Evolutionary conservation across 2,797 vertebrate species (phyloP).

Genomic region (Myripristis murdjan): DNA sequence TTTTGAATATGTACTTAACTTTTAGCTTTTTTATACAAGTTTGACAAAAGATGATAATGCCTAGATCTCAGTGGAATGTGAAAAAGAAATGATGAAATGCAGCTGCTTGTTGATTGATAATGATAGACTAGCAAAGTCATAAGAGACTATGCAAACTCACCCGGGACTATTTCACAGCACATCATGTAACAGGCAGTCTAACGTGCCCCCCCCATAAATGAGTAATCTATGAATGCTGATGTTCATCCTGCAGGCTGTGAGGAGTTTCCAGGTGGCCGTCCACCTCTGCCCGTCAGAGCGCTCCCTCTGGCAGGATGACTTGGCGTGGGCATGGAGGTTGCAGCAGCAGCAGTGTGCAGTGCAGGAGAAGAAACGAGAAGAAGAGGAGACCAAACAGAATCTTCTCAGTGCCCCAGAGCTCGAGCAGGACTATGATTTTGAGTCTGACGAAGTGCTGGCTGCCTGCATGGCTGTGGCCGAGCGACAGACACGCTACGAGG

Average conservation of each 20-base stretch:
- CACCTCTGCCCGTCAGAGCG: conserved; percentile 92
- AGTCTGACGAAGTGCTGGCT: conserved; percentile 95
- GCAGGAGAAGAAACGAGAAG: conserved; percentile 70
- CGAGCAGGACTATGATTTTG: conserved; percentile 95
- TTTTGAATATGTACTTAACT: no score
- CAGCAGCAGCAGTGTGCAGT: conserved; percentile 85
- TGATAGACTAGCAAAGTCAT: no score
- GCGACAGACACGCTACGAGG: conserved; percentile 85
- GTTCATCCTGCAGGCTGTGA: conserved; percentile 75
- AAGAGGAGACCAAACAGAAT: conserved; percentile 74
- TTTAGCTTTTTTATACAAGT: no score
- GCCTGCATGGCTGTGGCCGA: conserved; percentile 94
- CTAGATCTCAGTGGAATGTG: no score
- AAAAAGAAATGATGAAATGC: no score
- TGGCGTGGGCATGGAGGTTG: conserved; percentile 91
- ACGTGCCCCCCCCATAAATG: no score
- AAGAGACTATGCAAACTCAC: no score
- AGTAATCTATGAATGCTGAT: conserved; percentile 4
- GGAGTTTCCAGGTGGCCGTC: conserved; percentile 91
- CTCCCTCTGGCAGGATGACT: conserved; percentile 93
- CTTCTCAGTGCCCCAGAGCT: conserved; percentile 84
- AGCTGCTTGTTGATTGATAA: no score
- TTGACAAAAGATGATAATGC: no score
- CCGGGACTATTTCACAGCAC: no score
- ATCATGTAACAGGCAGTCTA: no score